Percentiles rank a stretch among this genome's conserved stretches.
These are phyloP conservation scores for Microcaecilia unicolor DNA, from an alignment of 2,797 vertebrate genomes.

Conservation along the genomic window DNA sequence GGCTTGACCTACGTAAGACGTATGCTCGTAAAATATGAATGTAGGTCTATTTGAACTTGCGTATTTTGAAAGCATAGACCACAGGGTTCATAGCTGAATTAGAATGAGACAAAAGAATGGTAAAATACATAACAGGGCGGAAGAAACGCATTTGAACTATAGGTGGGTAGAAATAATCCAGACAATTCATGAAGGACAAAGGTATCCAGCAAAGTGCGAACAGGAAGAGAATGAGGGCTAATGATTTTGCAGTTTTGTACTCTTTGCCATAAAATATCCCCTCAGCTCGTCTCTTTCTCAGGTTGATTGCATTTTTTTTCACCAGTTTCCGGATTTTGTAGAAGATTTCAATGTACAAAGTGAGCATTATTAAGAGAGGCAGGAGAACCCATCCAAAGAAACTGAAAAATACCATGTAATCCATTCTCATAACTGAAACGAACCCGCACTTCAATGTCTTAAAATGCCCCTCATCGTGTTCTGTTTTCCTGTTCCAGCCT, in stretches of 20 bases:
- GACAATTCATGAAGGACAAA: conserved; percentile 73
- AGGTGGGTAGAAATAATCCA: conserved; percentile 49
- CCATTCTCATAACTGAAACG: conserved; percentile 62
- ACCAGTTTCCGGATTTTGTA: conserved; percentile 67
- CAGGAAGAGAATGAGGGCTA: conserved; percentile 77
- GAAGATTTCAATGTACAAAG: conserved; percentile 75
- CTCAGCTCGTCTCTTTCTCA: conserved; percentile 30
- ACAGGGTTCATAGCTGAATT: conserved; percentile 89
- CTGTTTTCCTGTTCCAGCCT: conserved; percentile 52
- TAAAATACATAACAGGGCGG: conserved; percentile 34
- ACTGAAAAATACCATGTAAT: conserved; percentile 85
- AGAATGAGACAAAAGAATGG: conserved; percentile 79
- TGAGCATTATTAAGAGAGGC: conserved; percentile 70
- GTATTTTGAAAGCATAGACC: conserved; percentile 82
- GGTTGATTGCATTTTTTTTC: conserved; percentile 36
- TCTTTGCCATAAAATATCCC: conserved; percentile 72
- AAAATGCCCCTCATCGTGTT: accelerated
- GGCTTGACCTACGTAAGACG: conserved; percentile 42
- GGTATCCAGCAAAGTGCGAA: conserved; percentile 85
- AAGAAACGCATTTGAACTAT: conserved; percentile 11
- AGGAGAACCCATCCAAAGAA: conserved; percentile 75
- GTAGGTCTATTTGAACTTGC: conserved; percentile 71
- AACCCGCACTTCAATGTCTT: conserved; percentile 58
- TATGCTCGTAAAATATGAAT: conserved; percentile 59
- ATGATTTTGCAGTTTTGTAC: conserved; percentile 75